A percentile compares a stretch with the other conserved stretches of the same genome.
phyloP scores from a whole-genome alignment of 30 jellyfish, hydroid and myxozoan species.

The Hydractinia symbiolongicarpus region DNA sequence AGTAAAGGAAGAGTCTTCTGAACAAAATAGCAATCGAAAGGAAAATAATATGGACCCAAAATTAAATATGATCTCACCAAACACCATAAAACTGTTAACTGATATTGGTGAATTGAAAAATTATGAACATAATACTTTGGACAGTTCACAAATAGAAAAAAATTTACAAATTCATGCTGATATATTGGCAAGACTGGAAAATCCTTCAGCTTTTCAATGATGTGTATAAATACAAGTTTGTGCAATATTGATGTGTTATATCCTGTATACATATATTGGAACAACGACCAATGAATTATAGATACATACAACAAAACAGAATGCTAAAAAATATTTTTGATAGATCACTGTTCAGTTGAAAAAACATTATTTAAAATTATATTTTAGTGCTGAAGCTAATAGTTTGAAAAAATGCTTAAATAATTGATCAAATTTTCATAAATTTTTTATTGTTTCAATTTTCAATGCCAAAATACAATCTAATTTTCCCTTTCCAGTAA shows the following conservation, averaged over 20 bases:
- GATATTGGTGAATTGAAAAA: constrained; percentile 73
- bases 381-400: too few species aligned
- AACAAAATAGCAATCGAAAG: too few species aligned
- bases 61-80: constrained; percentile 70
- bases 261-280: not conserved
- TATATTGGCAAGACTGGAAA: constrained; percentile 84
- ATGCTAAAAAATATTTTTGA: too few species aligned
- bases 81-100: constrained; percentile 74
- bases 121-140: constrained; percentile 65
- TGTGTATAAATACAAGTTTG: not conserved
- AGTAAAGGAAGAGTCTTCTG: too few species aligned
- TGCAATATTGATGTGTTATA: not conserved
- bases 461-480: too few species aligned
- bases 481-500: too few species aligned
- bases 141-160: constrained; percentile 63
- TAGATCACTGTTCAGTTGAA: too few species aligned
- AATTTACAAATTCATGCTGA: constrained; percentile 80
- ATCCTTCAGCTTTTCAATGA: constrained; percentile 56
- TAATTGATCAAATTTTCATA: too few species aligned
- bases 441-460: too few species aligned
- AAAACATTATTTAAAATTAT: too few species aligned
- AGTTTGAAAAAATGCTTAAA: too few species aligned
- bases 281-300: not conserved
- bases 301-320: too few species aligned
- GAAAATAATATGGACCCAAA: constrained; percentile 34